Conservation (phyloP, 64 coral and sea anemone genomes). For the Actinia tenebrosa region DNA sequence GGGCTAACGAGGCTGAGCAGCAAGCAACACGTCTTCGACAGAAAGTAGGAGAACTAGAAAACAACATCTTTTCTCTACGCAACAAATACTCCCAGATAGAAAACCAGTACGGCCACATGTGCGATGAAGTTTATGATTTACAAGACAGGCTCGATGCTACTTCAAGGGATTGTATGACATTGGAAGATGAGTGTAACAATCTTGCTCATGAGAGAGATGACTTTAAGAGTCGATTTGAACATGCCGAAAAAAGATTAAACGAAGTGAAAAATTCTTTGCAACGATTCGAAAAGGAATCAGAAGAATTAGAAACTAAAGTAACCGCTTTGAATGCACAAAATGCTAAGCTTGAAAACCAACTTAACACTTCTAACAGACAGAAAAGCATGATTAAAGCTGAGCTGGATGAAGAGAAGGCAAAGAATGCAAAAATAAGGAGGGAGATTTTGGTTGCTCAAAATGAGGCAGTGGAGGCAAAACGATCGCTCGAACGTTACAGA, state of each 20-base stretch:
- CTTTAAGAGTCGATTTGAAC: slow-evolving; percentile 58
- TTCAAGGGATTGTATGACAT: slow-evolving; percentile 13
- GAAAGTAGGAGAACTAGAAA: slow-evolving; percentile 59
- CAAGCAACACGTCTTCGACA: slow-evolving; percentile 48
- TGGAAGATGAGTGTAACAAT: slow-evolving; percentile 43
- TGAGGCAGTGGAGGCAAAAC: slow-evolving; percentile 34
- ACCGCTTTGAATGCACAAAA: slow-evolving; percentile 70
- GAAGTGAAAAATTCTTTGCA: slow-evolving; percentile 60
- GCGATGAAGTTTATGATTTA: slow-evolving; percentile 36
- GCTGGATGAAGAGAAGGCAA: slow-evolving; percentile 72
- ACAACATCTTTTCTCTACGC: slow-evolving; percentile 63
- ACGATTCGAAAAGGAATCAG: slow-evolving; percentile 64
- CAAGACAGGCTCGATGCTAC: slow-evolving; percentile 41
- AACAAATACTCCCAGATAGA: slow-evolving; percentile 66
- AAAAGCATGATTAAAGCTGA: slow-evolving; percentile 59
- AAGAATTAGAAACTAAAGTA: slow-evolving; percentile 70
- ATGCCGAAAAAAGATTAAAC: slow-evolving; percentile 59
- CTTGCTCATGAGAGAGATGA: slow-evolving; percentile 71
- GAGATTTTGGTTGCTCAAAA: slow-evolving; percentile 54
- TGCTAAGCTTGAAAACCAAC: slow-evolving; percentile 70
- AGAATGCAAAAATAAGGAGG: slow-evolving; percentile 50
- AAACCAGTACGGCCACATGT: slow-evolving; percentile 41
- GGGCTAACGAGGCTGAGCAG: slow-evolving; percentile 63
- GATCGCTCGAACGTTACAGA: slow-evolving; percentile 65
- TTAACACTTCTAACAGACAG: slow-evolving; percentile 51